phyloP scores from a whole-genome alignment of 2,797 vertebrate species.

The Rhinogobio ventralis region DNA sequence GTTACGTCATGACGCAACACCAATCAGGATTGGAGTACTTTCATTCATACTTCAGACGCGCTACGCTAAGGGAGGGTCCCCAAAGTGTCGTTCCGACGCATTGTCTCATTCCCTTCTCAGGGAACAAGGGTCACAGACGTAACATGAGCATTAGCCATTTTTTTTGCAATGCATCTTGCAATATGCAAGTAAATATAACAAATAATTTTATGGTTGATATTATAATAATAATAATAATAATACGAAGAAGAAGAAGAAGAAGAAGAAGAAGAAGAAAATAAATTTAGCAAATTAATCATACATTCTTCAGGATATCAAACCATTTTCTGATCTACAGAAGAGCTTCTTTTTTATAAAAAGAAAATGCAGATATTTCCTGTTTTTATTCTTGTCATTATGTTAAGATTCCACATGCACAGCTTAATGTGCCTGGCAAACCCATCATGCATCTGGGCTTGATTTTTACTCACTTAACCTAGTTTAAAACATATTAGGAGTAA shows the following conservation, averaged over 20 bases:
- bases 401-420: not conserved
- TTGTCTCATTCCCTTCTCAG: too few species aligned
- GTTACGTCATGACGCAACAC: too few species aligned
- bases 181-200: not conserved
- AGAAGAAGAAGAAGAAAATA: not conserved
- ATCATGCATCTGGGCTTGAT: not conserved
- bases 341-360: not conserved
- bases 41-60: too few species aligned
- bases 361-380: not conserved
- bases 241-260: too few species aligned
- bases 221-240: not conserved
- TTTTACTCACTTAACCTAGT: not conserved
- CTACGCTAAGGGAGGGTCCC: too few species aligned
- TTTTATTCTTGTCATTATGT: not conserved
- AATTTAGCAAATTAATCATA: not conserved
- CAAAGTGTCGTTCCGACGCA: too few species aligned
- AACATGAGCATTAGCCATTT: too few species aligned
- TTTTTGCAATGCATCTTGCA: not conserved
- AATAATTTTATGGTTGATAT: not conserved
- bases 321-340: not conserved
- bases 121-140: too few species aligned
- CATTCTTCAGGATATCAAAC: not conserved
- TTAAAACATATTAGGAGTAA: not conserved
- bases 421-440: slow-evolving; percentile 5
- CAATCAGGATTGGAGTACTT: too few species aligned